Conservation (phyloP, 2,113 vertebrate species). For the Orientallactaga bullata region DNA sequence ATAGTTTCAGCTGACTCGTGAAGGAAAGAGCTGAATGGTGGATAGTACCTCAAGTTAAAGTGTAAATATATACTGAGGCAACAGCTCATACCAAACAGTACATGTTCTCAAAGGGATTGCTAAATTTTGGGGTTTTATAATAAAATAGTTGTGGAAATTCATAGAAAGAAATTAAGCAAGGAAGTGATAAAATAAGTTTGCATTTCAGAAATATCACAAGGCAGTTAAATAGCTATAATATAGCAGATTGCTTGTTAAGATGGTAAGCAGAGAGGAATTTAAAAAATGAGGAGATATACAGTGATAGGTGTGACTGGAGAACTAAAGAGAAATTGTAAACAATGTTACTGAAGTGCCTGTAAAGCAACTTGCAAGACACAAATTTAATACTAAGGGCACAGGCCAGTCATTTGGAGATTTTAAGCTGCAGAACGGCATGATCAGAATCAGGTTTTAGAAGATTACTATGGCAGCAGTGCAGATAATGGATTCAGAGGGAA, state of each 20-base stretch:
- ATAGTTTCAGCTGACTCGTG: neutral
- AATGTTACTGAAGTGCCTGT: neutral
- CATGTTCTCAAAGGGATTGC: neutral
- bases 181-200: conserved; percentile 22
- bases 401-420: conserved; percentile 40
- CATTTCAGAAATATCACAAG: conserved; percentile 36
- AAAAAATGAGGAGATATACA: neutral
- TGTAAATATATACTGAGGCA: neutral
- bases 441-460: conserved; percentile 45
- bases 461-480: neutral
- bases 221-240: neutral
- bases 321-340: conserved; percentile 18
- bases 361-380: conserved; percentile 21
- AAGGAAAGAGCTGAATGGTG: neutral
- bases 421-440: conserved; percentile 7
- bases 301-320: neutral
- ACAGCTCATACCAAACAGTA: neutral
- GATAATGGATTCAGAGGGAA: conserved; percentile 2
- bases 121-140: neutral
- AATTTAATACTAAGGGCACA: neutral
- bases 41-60: neutral
- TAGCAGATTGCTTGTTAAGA: neutral
- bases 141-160: neutral
- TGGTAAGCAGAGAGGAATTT: neutral
- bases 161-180: neutral